Base-by-base conservation (phyloP, 1,140 invertebrate genomes). In the Bombus sibiricus region DNA sequence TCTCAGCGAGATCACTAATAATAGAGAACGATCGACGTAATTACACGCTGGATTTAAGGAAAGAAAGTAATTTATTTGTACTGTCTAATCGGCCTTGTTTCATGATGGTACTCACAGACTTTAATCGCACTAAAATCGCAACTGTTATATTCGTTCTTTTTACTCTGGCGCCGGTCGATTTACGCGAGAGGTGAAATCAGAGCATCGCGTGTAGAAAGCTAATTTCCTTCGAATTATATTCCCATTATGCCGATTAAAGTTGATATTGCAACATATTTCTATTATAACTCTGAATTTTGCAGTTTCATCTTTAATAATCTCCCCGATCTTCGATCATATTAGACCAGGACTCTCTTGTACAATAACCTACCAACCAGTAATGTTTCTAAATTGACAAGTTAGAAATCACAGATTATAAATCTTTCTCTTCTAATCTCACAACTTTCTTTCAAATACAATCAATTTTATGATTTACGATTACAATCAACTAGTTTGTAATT, bases 61-160 rank as follows among this genome's bases (percentile, higher is more conserved):
- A 47, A 73, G 41, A 73, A 73, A 73, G 41, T 73, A 32, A 43
- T 32, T 73, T 43, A 73, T 73, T 73, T 43, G 10, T 22, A 32
- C 71, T 43, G 28, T 72, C n/a, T 18, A 32, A 43, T n/a, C 68
- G 41, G 15, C 71, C 71, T 32, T 41, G 41, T 43, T 73, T 18
- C 41, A 10, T 8, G 39, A 13, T 53, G 47, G 6, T 18, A 53
- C 47, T 53, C 47, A 0, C 18, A 22, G 71, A 10, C 39, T 73
- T 3, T 73, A n/a, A 73, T 43, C n/a, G 5, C n/a, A 15, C 15
- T 15, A 32, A 43, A 73, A 43, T 43, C 28, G 13, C 15, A 18
- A 1, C 13, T 72, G 5, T n/a, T 15, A 53, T 53, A 53, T 22
- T 53, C 47, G 5, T 53, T 53, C 5, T 4, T 9, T 18, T 43